phyloP scores from a whole-genome alignment of 1,140 invertebrate genomes.

The Meloidogyne floridensis region DNA sequence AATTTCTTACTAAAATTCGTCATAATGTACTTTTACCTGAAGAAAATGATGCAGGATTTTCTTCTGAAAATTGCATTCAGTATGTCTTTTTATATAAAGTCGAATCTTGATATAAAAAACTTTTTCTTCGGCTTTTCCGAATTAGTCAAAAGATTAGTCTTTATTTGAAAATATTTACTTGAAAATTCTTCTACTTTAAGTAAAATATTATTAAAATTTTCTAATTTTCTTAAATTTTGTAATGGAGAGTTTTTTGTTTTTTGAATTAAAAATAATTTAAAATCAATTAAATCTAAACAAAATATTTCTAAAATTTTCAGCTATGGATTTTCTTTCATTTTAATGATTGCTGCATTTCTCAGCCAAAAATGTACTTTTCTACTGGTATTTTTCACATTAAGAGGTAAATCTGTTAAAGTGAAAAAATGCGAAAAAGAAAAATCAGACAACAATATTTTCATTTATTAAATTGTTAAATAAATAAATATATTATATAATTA shows the following conservation, averaged over 20 bases:
- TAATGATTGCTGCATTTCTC: not conserved
- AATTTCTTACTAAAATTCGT: slow-evolving; percentile 29
- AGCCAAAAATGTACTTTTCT: not conserved
- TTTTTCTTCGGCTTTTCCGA: too few species aligned
- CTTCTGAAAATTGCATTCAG: slow-evolving; percentile 25
- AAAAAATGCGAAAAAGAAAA: not conserved
- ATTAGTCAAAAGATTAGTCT: too few species aligned
- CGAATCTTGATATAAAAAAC: too few species aligned
- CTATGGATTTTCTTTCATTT: slow-evolving; percentile 6
- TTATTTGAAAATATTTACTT: too few species aligned
- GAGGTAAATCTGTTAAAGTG: not conserved
- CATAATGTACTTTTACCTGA: slow-evolving; percentile 35
- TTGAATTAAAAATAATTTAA: too few species aligned
- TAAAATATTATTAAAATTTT: too few species aligned
- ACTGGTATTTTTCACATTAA: not conserved
- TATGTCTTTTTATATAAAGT: not conserved
- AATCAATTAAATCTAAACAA: too few species aligned
- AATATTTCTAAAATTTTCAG: not conserved
- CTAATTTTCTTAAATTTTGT: not conserved
- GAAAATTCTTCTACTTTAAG: too few species aligned
- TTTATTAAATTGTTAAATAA: not conserved
- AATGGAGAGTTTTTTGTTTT: too few species aligned
- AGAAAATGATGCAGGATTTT: slow-evolving; percentile 32
- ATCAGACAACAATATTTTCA: not conserved
- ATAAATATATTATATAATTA: too few species aligned